phyloP scores from a whole-genome alignment of 2,113 vertebrate species.

The Hirundichthys speculiger region DNA sequence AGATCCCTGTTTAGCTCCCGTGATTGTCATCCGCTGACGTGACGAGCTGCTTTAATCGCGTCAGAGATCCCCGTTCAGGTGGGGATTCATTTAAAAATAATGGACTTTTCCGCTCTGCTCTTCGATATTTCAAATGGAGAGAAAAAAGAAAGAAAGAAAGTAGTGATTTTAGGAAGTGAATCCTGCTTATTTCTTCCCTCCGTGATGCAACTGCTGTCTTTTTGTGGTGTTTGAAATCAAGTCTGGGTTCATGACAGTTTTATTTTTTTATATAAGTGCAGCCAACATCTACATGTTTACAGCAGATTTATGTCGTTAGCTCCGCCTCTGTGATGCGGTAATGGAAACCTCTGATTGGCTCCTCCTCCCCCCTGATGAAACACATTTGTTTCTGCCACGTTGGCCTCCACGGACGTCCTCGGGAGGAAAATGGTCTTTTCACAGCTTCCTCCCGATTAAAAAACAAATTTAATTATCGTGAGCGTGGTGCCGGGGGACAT shows the following conservation, averaged over 20 bases:
- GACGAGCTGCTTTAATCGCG: slow-evolving; percentile 35
- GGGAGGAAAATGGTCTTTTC: slow-evolving; percentile 41
- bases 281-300: too few species aligned
- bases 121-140: slow-evolving; percentile 50
- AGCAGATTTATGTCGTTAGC: too few species aligned
- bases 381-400: slow-evolving; percentile 55
- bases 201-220: too few species aligned
- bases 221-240: too few species aligned
- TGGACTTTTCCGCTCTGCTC: slow-evolving; percentile 23
- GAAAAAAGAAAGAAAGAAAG: slow-evolving; percentile 1
- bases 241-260: too few species aligned
- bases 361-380: slow-evolving; percentile 54
- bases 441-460: slow-evolving; percentile 38
- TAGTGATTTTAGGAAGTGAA: slow-evolving; percentile 20
- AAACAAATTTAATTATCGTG: slow-evolving; percentile 68
- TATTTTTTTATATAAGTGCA: too few species aligned
- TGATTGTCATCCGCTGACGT: slow-evolving; percentile 30
- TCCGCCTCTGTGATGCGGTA: slow-evolving; percentile 38
- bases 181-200: not conserved
- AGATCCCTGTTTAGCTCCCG: slow-evolving; percentile 42
- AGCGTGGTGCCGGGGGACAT: slow-evolving; percentile 24
- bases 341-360: slow-evolving; percentile 50
- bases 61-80: slow-evolving; percentile 31
- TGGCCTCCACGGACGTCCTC: slow-evolving; percentile 22
- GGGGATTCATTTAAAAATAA: slow-evolving; percentile 70